Base-by-base conservation (phyloP, 1,140 invertebrate genomes). In the Akabosia matsudoensis region DNA sequence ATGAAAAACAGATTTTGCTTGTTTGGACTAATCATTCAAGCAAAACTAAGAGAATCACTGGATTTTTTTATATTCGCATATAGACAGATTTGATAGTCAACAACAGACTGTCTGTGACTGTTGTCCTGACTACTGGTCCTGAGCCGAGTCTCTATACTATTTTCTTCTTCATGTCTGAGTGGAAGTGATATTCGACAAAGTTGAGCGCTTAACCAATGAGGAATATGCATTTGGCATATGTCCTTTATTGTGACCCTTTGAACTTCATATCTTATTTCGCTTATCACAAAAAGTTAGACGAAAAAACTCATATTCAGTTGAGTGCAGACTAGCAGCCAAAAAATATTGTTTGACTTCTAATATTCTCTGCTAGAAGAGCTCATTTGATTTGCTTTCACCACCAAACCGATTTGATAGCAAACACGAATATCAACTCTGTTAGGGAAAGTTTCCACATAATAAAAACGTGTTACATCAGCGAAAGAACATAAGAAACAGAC, bases 171-270 rank as follows among this genome's bases (percentile, higher is more conserved):
- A n/a, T 61, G 54, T 22, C 13, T n/a, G 54, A 4, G 24, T 61
- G 54, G 13, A 61, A 61, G 13, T 61, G 54, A 61, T 61, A 22
- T 14, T 3, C 13, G 7, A 22, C 24, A 22, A 22, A 22, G 54
- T 16, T 13, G 4, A 61, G 54, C 7, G 37, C 7, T 10, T 45
- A 45, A 45, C 18, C n/a, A n/a, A 45, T 45, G 37, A 18, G 37
- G 37, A 45, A 45, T 45, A 45, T 45, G 37, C 24, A 61, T 61
- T 7, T n/a, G 14, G 54, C 54, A 61, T 7, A 24, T 61, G 54
- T 61, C 54, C 54, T 61, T 61, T 61, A 61, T 61, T 61, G 54
- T 61, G 54, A 61, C 54, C 54, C 54, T 61, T 61, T 61, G 54
- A 61, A 61, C 54, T 24, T 45, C 18, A 45, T 45, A 10, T 45